Evolutionary conservation across 1,140 invertebrate species (phyloP).

Genomic region (Vanessa tameamea): DNA sequence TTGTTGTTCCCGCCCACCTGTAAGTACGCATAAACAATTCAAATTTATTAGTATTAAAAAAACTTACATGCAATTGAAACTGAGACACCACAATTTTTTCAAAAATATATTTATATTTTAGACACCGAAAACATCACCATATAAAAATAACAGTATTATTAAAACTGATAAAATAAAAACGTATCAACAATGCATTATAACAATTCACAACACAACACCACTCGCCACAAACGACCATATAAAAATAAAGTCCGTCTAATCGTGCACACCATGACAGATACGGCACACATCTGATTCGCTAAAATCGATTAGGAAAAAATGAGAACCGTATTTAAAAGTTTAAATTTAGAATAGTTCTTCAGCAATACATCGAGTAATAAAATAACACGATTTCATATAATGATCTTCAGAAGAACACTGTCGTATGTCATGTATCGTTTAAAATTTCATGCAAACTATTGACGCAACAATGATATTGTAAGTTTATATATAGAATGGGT

Average conservation of each 20-base stretch:
- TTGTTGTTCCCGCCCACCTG: too few species aligned
- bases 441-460: background rate
- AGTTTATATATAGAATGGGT: slow-evolving; percentile 7
- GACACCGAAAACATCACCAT: background rate
- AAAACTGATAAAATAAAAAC: background rate
- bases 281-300: background rate
- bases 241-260: slow-evolving; percentile 7
- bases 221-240: background rate
- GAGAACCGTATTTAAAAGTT: background rate
- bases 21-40: too few species aligned
- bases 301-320: background rate
- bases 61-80: too few species aligned
- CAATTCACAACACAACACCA: slow-evolving; percentile 7
- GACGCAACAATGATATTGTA: background rate
- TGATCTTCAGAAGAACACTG: background rate
- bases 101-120: background rate
- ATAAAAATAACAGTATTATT: background rate
- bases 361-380: background rate
- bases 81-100: too few species aligned
- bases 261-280: background rate
- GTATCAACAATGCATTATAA: background rate
- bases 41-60: too few species aligned
- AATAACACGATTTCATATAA: background rate
- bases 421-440: background rate
- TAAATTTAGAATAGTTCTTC: background rate